A percentile compares a stretch with the other conserved stretches of the same genome.
Conservation (phyloP, 2,888 invertebrate species). For the Orthosia gothica region DNA sequence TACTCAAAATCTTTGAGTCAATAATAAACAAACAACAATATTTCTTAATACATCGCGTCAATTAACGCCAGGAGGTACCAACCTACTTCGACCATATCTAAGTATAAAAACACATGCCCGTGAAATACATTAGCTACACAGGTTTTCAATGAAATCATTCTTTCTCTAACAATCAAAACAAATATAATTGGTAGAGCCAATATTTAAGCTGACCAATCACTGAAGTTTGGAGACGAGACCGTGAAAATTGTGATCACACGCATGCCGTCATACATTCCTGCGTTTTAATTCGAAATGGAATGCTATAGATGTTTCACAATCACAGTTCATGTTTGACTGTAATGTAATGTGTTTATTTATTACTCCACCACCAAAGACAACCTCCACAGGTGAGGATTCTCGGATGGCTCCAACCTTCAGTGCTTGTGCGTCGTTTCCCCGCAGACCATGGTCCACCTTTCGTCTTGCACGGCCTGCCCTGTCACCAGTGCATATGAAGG, state of each 20-base stretch:
- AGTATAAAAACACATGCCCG: constrained; percentile 35
- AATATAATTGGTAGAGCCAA: constrained; percentile 58
- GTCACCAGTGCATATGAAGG: too few species aligned
- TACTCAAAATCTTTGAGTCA: not conserved
- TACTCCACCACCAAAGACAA: too few species aligned
- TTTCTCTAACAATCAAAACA: constrained; percentile 51
- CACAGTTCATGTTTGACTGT: not conserved
- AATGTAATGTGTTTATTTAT: not conserved
- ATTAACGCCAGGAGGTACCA: constrained; percentile 23
- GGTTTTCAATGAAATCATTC: constrained; percentile 57
- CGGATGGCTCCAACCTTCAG: too few species aligned
- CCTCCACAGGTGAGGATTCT: too few species aligned
- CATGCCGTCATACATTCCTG: constrained; percentile 43
- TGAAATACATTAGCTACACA: constrained; percentile 53
- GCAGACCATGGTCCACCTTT: too few species aligned
- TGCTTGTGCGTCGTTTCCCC: too few species aligned
- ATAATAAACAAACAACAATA: not conserved
- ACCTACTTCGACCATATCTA: constrained; percentile 36
- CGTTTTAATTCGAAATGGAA: constrained; percentile 8
- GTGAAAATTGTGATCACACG: constrained; percentile 51
- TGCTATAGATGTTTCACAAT: constrained; percentile 12
- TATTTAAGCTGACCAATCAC: constrained; percentile 56
- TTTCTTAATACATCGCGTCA: constrained; percentile 6
- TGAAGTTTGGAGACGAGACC: constrained; percentile 29
- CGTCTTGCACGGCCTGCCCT: too few species aligned